These are phyloP conservation scores for Disparrhopalites patrizii DNA, from an alignment of 2,888 invertebrate species.

Conservation along the genomic window DNA sequence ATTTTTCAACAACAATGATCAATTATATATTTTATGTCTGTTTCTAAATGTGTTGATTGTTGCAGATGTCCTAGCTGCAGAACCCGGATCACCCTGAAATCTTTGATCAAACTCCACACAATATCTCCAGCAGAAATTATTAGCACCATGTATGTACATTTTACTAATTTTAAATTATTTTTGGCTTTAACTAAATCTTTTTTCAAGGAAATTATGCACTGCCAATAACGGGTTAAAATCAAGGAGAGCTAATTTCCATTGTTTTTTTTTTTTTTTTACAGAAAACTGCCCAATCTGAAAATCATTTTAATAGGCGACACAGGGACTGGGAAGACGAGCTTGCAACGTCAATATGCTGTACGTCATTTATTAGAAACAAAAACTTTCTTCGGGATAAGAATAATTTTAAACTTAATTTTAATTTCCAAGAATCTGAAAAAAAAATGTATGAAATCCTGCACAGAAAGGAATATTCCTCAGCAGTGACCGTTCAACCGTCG, in stretches of 20 bases:
- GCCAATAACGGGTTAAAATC: no score
- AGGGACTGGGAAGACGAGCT: conserved; percentile 29
- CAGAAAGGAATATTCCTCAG: conserved; percentile 38
- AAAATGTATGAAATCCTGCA: no score
- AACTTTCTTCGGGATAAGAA: no score
- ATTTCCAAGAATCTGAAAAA: no score
- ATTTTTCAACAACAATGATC: no score
- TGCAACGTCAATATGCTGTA: conserved; percentile 20
- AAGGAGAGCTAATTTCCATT: no score
- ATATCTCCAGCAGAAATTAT: conserved; percentile 23
- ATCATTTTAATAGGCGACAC: conserved; percentile 30
- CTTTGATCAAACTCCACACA: conserved; percentile 25
- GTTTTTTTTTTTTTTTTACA: background rate
- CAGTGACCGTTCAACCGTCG: conserved; percentile 32
- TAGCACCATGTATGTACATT: no score
- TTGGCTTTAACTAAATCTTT: no score
- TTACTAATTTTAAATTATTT: no score
- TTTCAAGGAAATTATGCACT: no score
- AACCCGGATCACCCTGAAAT: background rate
- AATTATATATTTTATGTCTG: background rate
- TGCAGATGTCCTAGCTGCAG: conserved; percentile 25
- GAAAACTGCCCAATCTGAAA: conserved; percentile 23
- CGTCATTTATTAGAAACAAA: background rate
- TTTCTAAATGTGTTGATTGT: background rate
- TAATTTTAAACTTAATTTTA: no score